phyloP scores from a whole-genome alignment of 2,888 invertebrate species.

The Leptopterna dolabrata region DNA sequence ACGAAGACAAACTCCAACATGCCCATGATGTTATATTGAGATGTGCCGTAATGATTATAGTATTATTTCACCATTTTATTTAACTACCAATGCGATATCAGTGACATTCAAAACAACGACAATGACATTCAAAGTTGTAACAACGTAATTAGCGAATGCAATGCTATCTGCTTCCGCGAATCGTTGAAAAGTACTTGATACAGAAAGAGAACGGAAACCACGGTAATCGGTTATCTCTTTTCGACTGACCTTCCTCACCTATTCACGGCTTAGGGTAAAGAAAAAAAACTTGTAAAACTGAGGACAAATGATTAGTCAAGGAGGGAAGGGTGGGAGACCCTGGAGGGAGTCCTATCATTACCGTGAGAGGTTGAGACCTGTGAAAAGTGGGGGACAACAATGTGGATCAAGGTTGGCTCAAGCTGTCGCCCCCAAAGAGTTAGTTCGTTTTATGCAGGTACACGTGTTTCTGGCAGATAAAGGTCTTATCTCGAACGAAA shows the following conservation, averaged over 20 bases:
- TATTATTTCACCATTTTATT: too few relatives aligned
- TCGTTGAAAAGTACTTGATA: background rate
- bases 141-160: background rate
- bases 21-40: too few relatives aligned
- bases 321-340: background rate
- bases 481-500: background rate
- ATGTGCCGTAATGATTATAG: too few relatives aligned
- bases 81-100: too few relatives aligned
- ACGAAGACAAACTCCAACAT: too few relatives aligned
- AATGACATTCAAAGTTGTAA: too few relatives aligned
- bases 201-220: background rate
- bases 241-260: background rate
- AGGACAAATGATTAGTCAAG: conserved; percentile 23
- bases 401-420: conserved; percentile 35
- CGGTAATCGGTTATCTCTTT: conserved; percentile 4
- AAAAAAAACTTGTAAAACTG: conserved; percentile 5
- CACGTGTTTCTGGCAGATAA: background rate
- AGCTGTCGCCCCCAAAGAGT: background rate
- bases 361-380: background rate
- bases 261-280: background rate
- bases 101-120: too few relatives aligned
- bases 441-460: conserved; percentile 6
- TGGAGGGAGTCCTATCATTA: background rate
- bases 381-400: conserved; percentile 17
- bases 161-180: background rate